Evolutionary conservation across 2,113 vertebrate species (phyloP), one percentile per base, ranked within the genome.

Genomic region (Lepus americanus): DNA sequence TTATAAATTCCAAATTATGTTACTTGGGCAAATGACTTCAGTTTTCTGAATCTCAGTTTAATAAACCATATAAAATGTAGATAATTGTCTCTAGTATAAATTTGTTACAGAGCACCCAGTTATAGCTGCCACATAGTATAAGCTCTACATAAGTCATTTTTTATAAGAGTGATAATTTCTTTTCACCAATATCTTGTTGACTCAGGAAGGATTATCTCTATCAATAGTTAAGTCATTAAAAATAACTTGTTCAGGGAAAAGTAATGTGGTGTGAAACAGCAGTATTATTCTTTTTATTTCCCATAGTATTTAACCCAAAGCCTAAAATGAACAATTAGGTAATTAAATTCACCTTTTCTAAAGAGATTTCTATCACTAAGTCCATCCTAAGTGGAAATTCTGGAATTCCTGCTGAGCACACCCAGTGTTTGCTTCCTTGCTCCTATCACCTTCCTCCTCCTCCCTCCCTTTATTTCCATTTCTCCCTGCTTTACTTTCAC

Each of bases 161-260:
- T 66, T 36, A 27, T 13, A n/a, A 25, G 22, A 39, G 13, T 33
- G 1, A 20, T 53, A 29, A 27, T 64, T 89, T 96, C 27, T 90
- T 76, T 51, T 85, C 72, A 84, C 1, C 23, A 94, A 23, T 29
- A 82, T 78, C 31, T 89, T 82, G 27, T 11, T 73, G 25, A 31
- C 29, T 78, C 31, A 11, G 22, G 22, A 74, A 22, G 19, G 19
- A 73, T 29, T 27, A 14, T 63, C 3, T 64, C 63, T 83, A 51
- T 74, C 67, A 69, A 90, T 36, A 80, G 23, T 77, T 64, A 81
- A 67, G 36, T 70, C 11, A 39, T 81, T 86, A 33, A 61, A 90
- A 76, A 66, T 51, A 67, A 66, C 10, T 61, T 80, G 27, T 74
- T 94, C 51, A 70, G 80, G 14, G 55, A 69, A 82, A 88, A 70